Percentiles rank a stretch among this genome's conserved stretches.
These are phyloP conservation scores for Neomicropteryx cornuta DNA, from an alignment of 1,140 invertebrate species.

Conservation along the genomic window DNA sequence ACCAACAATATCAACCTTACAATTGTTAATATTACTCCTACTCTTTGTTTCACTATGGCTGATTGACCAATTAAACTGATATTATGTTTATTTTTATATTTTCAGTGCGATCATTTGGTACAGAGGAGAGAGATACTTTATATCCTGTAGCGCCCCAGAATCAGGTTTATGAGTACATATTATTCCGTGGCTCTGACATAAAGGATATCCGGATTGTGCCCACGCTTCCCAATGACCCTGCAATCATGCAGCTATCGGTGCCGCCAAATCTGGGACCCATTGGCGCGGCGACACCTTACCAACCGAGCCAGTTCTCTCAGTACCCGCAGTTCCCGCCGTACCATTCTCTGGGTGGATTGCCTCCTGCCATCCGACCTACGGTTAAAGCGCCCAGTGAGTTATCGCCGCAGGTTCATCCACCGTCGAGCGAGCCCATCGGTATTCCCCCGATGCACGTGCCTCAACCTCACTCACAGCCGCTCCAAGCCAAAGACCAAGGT, in stretches of 20 bases:
- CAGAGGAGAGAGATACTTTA: conserved; percentile 90
- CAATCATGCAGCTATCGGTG: conserved; percentile 83
- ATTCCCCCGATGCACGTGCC: conserved; percentile 35
- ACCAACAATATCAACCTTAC: too few relatives aligned
- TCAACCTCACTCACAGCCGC: conserved; percentile 36
- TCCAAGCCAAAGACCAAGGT: conserved; percentile 56
- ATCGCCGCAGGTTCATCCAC: conserved; percentile 39
- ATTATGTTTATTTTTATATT: conserved; percentile 23
- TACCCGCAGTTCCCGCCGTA: conserved; percentile 37
- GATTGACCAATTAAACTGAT: too few relatives aligned
- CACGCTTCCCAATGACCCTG: conserved; percentile 80
- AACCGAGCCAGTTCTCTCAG: conserved; percentile 30
- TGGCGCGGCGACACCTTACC: conserved; percentile 21
- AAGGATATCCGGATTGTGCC: conserved; percentile 92
- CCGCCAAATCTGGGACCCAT: conserved; percentile 44
- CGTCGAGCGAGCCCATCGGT: conserved; percentile 26
- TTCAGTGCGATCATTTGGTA: conserved; percentile 96
- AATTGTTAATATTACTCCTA: too few relatives aligned
- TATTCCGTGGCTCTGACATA: conserved; percentile 96
- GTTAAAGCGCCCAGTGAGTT: conserved; percentile 71
- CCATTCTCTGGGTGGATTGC: conserved; percentile 48
- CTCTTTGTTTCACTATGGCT: too few relatives aligned
- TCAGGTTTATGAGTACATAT: conserved; percentile 97
- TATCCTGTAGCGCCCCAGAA: conserved; percentile 89
- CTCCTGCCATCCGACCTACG: conserved; percentile 40